Percentiles rank a stretch among this genome's conserved stretches.
These are phyloP conservation scores for Camelus dromedarius DNA, from an alignment of 2,113 vertebrate species.

Conservation along the genomic window DNA sequence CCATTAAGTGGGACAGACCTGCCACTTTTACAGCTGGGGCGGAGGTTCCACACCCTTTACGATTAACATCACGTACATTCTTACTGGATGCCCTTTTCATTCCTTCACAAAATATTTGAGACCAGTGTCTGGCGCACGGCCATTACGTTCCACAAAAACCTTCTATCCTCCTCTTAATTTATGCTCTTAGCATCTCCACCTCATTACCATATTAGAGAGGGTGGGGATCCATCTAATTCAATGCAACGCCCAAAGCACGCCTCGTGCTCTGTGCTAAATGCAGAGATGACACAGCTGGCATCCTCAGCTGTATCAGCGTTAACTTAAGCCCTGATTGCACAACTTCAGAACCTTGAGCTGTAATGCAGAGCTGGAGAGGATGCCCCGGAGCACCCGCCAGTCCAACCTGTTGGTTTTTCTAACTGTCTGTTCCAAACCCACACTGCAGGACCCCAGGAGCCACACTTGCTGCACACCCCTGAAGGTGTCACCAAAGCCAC, in stretches of 20 bases:
- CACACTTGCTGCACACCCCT: background rate
- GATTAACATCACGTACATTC: background rate
- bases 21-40: too few relatives aligned
- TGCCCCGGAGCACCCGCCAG: accelerated
- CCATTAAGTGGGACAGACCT: background rate
- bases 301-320: accelerated
- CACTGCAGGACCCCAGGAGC: background rate
- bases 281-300: background rate
- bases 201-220: background rate
- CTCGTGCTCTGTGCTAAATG: background rate
- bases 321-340: background rate
- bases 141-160: background rate
- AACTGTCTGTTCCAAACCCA: background rate
- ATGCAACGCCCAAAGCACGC: accelerated
- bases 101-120: background rate
- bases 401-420: too few relatives aligned
- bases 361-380: too few relatives aligned
- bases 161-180: background rate
- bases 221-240: accelerated
- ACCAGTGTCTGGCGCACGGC: background rate
- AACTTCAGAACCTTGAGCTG: background rate
- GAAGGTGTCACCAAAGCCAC: background rate
- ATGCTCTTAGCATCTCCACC: background rate
- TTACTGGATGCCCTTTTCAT: background rate
- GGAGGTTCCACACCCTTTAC: accelerated